phyloP scores from a whole-genome alignment of 2,888 invertebrate species.

The Drosophila recens region DNA sequence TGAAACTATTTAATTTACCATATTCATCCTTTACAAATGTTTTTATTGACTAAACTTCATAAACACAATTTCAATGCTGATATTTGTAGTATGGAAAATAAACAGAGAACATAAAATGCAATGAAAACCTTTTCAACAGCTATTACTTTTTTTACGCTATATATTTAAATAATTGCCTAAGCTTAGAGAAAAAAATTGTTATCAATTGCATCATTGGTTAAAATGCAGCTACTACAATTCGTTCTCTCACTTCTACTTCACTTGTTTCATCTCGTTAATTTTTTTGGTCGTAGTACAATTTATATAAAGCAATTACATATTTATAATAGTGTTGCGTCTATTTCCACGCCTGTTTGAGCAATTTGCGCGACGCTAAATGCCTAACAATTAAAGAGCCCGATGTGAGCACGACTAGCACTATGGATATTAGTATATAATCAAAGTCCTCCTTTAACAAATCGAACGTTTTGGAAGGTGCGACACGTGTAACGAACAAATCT shows the following conservation, averaged over 20 bases:
- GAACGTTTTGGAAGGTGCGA: constrained; percentile 99
- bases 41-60: constrained; percentile 72
- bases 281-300: constrained; percentile 76
- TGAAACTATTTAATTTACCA: constrained; percentile 40
- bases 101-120: constrained; percentile 71
- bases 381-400: constrained; percentile 95
- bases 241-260: constrained; percentile 45
- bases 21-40: constrained; percentile 66
- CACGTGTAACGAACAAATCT: constrained; percentile 98
- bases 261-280: constrained; percentile 33
- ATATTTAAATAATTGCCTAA: constrained; percentile 74
- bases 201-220: constrained; percentile 61
- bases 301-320: constrained; percentile 72
- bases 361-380: constrained; percentile 95
- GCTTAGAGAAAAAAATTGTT: constrained; percentile 67
- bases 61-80: constrained; percentile 76
- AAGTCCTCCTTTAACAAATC: constrained; percentile 99
- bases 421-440: constrained; percentile 97
- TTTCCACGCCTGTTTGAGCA: constrained; percentile 98
- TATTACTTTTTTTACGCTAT: constrained; percentile 74
- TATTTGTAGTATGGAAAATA: constrained; percentile 57
- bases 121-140: constrained; percentile 71
- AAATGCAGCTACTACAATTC: constrained; percentile 73
- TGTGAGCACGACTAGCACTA: constrained; percentile 94
- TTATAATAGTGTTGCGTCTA: constrained; percentile 85